A percentile compares a stretch with the other conserved stretches of the same genome.
Conservation (phyloP, 2,797 vertebrate species). For the Selene dorsalis region DNA sequence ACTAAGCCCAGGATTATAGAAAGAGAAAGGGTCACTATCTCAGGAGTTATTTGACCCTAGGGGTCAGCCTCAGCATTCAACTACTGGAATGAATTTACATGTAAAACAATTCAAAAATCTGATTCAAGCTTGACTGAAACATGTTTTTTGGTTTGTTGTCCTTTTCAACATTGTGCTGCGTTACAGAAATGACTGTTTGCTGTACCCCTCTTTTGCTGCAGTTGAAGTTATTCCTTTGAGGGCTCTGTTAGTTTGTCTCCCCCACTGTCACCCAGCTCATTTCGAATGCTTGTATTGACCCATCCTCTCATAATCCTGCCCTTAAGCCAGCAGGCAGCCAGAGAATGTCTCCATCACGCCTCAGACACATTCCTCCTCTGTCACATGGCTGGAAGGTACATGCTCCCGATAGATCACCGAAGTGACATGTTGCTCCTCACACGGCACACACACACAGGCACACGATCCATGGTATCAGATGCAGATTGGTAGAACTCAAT, state of each 20-base stretch:
- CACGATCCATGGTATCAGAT: slow-evolving; percentile 40
- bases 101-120: neutral
- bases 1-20: slow-evolving; percentile 35
- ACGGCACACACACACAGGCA: slow-evolving; percentile 41
- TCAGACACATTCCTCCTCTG: slow-evolving; percentile 21
- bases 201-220: neutral
- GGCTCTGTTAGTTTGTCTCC: neutral
- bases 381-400: slow-evolving; percentile 35
- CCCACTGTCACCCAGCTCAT: neutral
- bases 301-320: slow-evolving; percentile 33
- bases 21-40: slow-evolving; percentile 38
- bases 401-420: slow-evolving; percentile 40
- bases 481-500: slow-evolving; percentile 21
- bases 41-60: slow-evolving; percentile 1
- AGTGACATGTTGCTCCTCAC: slow-evolving; percentile 42
- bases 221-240: slow-evolving; percentile 8
- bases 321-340: slow-evolving; percentile 36
- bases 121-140: slow-evolving; percentile 4
- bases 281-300: slow-evolving; percentile 9
- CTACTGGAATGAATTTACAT: neutral
- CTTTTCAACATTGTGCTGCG: slow-evolving; percentile 12
- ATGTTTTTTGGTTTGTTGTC: slow-evolving; percentile 11
- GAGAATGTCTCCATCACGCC: slow-evolving; percentile 28
- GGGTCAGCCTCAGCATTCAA: slow-evolving; percentile 4
- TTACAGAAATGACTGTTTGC: slow-evolving; percentile 12